Evolutionary conservation across 2,113 vertebrate genomes (phyloP).

Genomic region (Porphyrio hochstetteri): DNA sequence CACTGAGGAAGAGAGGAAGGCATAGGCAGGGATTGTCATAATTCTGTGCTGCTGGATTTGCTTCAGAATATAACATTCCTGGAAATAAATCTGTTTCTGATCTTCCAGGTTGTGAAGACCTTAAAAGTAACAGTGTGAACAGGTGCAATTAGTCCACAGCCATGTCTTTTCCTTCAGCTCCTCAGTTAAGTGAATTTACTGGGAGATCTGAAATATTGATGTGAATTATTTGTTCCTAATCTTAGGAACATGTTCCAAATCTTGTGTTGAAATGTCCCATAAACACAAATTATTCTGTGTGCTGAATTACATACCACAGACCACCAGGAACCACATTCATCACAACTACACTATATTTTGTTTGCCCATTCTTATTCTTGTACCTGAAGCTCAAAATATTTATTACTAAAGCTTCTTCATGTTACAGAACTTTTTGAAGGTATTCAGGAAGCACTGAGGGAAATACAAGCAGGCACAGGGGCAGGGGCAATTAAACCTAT

Average conservation of each 20-base stretch:
- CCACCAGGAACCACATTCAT: background rate
- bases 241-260: background rate
- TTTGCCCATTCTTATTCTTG: background rate
- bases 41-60: background rate
- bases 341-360: background rate
- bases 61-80: background rate
- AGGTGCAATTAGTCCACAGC: background rate
- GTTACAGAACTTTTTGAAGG: background rate
- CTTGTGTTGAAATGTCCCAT: background rate
- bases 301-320: background rate
- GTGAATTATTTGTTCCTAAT: background rate
- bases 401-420: background rate
- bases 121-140: background rate
- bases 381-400: background rate
- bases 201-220: background rate
- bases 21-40: background rate
- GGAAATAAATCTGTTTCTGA: background rate
- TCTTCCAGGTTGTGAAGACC: background rate
- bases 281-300: background rate
- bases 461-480: accelerated
- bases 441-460: background rate
- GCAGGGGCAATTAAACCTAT: background rate
- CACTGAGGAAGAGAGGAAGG: background rate
- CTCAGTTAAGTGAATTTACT: background rate
- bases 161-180: background rate